Evolutionary conservation across 2,888 invertebrate species (phyloP).

Genomic region (Bellardia pandia): DNA sequence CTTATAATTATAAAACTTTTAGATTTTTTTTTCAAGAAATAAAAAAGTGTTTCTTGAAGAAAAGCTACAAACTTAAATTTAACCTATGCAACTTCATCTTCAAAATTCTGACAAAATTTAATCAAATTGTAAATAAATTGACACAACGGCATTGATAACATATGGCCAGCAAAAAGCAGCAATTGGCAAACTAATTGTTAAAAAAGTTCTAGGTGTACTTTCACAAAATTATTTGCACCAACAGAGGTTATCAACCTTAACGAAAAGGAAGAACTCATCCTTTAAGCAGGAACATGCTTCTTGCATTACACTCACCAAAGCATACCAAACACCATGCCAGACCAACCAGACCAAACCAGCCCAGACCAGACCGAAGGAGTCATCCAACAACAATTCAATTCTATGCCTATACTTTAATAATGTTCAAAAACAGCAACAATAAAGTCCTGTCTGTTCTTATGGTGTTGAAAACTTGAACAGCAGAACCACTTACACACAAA

Average conservation of each 20-base stretch:
- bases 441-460: constrained; percentile 65
- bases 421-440: constrained; percentile 46
- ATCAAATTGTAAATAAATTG: too few species aligned
- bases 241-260: constrained; percentile 67
- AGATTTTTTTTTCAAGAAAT: too few species aligned
- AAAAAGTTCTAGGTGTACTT: constrained; percentile 56
- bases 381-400: constrained; percentile 62
- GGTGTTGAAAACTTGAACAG: constrained; percentile 63
- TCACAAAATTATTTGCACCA: constrained; percentile 60
- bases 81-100: too few species aligned
- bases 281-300: constrained; percentile 6
- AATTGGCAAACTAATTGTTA: not conserved
- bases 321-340: constrained; percentile 13
- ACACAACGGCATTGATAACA: too few species aligned
- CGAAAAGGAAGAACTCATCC: constrained; percentile 57
- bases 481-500: constrained; percentile 70
- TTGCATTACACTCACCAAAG: constrained; percentile 73
- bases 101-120: too few species aligned
- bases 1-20: too few species aligned
- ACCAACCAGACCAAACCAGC: constrained; percentile 64
- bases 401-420: constrained; percentile 60
- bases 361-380: constrained; percentile 49
- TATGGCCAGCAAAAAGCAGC: too few species aligned
- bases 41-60: too few species aligned
- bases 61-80: too few species aligned